phyloP scores from a whole-genome alignment of 2,888 invertebrate genomes.

The Dioctria rufipes region DNA sequence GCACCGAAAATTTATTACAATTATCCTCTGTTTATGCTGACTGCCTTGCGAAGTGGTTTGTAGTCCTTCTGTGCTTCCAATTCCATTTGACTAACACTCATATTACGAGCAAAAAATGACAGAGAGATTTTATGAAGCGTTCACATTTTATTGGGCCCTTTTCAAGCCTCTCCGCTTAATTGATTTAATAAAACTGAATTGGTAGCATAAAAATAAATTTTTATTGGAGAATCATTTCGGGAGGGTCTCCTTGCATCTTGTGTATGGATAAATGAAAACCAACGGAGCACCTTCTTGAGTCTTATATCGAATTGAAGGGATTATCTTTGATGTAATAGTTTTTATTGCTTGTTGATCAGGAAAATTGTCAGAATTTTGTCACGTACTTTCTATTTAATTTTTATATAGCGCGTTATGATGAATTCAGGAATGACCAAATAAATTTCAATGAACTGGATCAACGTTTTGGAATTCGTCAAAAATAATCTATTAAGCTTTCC shows the following conservation, averaged over 20 bases:
- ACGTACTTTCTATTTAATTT: conserved; percentile 13
- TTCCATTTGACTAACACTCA: conserved; percentile 10
- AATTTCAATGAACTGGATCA: too few relatives aligned
- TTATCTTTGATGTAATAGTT: conserved; percentile 6
- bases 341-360: conserved; percentile 34
- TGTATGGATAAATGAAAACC: not conserved
- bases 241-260: conserved; percentile 20
- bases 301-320: not conserved
- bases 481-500: too few relatives aligned
- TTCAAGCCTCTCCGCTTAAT: conserved; percentile 53
- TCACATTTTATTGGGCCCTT: conserved; percentile 50
- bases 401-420: not conserved
- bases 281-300: not conserved
- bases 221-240: conserved; percentile 45
- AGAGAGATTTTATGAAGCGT: conserved; percentile 51
- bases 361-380: conserved; percentile 39
- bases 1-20: conserved; percentile 45
- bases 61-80: not conserved
- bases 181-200: conserved; percentile 52
- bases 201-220: conserved; percentile 53
- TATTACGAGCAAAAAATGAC: conserved; percentile 29
- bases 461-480: too few relatives aligned
- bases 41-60: conserved; percentile 4
- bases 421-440: too few relatives aligned
- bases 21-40: conserved; percentile 11